Evolutionary conservation across 1,140 invertebrate species (phyloP), one percentile per base, ranked within the genome.

Genomic region (Triops cancriformis): DNA sequence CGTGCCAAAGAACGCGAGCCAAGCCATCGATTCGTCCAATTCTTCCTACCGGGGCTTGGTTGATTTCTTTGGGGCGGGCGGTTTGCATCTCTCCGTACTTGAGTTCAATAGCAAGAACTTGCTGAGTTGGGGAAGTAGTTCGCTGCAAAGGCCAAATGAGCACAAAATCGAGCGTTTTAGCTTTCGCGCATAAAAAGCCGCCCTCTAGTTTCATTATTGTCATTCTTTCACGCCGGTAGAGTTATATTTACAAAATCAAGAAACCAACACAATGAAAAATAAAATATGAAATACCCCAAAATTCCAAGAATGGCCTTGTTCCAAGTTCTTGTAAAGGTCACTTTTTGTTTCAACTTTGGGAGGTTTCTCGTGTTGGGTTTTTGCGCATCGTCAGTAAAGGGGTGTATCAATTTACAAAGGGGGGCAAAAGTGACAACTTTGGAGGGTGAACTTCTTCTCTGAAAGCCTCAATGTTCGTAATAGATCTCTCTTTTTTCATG

Each of bases 51-150:
- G 18, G 0, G 51, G 18, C 18, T 64, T 64, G 51, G 51, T 23
- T 18, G 51, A 64, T n/a, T 64, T 14, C 51, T 64, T 37, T 9
- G 14, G 45, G 14, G 51, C 51, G 14, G 51, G 3, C 23, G 51
- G 18, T 37, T 37, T 37, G 31, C 31, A 37, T 37, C 10, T 64
- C 51, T 64, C 51, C 51, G n/a, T 64, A 14, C 51, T 64, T 64
- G 51, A 64, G 51, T 64, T 64, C 51, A 64, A 64, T 64, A 64
- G 51, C 51, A 64, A 23, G 51, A 23, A 64, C 51, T 23, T 64
- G 51, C 51, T 64, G 51, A 64, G 10, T 64, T 64, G 51, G 6
- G 51, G 31, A n/a, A 37, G 51, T 64, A 12, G 10, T 64, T 64
- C 14, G 10, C 14, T 64, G 51, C 45, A 11, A 51, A 37, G 45